phyloP scores from a whole-genome alignment of 1,140 invertebrate genomes.

The Drosophila lini region DNA sequence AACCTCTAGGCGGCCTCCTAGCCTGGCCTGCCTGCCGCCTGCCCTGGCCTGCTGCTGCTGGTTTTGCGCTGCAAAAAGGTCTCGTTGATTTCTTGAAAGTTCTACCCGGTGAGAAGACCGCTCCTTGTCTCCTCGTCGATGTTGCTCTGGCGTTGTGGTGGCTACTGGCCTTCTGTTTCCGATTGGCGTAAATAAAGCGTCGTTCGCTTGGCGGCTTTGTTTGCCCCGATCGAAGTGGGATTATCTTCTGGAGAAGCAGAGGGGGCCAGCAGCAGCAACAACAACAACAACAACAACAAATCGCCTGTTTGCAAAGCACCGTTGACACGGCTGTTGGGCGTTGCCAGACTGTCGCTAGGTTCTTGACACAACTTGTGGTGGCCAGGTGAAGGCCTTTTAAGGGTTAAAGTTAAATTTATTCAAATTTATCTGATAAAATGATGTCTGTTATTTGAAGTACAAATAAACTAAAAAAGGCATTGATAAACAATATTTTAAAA shows the following conservation, averaged over 20 bases:
- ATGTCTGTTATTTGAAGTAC: not conserved
- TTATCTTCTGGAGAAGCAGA: slow-evolving; percentile 20
- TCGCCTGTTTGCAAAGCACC: slow-evolving; percentile 26
- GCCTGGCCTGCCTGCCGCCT: slow-evolving; percentile 1
- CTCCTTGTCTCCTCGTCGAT: not conserved
- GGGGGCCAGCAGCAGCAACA: slow-evolving; percentile 3
- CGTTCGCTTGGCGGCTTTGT: slow-evolving; percentile 29
- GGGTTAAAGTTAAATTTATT: not conserved
- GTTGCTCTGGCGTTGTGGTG: not conserved
- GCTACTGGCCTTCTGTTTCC: not conserved
- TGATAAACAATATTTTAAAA: no score
- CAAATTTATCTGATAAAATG: not conserved
- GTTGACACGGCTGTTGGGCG: slow-evolving; percentile 1
- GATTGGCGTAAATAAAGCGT: slow-evolving; percentile 6
- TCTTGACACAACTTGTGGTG: not conserved
- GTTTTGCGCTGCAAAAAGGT: not conserved
- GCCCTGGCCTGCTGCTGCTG: not conserved
- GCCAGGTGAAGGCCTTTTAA: not conserved
- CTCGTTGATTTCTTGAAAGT: slow-evolving; percentile 4
- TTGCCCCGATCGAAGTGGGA: slow-evolving; percentile 28
- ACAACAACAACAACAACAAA: slow-evolving; percentile 16
- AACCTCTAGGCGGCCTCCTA: slow-evolving; percentile 1
- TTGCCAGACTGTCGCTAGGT: not conserved
- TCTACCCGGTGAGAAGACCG: slow-evolving; percentile 1
- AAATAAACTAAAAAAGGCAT: no score